Percentiles rank a stretch among this genome's conserved stretches.
Conservation (phyloP, 2,888 invertebrate species). For the Eudasyphora cyanicolor region DNA sequence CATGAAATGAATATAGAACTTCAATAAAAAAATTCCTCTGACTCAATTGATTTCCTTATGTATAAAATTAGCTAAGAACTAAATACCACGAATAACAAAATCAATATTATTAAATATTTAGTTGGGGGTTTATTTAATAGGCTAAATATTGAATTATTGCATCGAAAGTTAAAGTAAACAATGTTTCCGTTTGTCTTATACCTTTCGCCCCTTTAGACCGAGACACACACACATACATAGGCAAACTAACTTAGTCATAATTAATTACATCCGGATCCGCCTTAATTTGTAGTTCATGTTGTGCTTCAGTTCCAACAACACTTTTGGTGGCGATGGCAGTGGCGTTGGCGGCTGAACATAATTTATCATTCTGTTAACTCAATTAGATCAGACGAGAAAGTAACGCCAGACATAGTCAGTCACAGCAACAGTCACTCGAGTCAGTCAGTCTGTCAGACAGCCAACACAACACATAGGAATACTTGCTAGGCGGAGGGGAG, state of each 20-base stretch:
- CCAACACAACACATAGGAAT: not conserved
- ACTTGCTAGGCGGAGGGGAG: not conserved
- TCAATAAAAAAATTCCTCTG: too few relatives aligned
- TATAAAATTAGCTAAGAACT: too few relatives aligned
- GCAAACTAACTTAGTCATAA: not conserved
- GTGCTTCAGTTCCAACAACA: not conserved
- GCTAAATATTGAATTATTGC: not conserved
- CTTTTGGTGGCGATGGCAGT: not conserved
- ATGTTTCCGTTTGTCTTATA: not conserved
- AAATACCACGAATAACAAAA: not conserved
- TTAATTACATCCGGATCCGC: slow-evolving; percentile 29
- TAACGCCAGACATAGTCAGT: not conserved
- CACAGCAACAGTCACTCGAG: too few relatives aligned
- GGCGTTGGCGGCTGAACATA: not conserved
- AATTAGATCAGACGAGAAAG: slow-evolving; percentile 36
- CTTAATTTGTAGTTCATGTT: slow-evolving; percentile 19
- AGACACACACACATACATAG: too few relatives aligned
- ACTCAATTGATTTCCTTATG: not conserved
- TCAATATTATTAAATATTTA: not conserved
- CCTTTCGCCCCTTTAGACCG: not conserved
- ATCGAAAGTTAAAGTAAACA: not conserved
- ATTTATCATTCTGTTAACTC: slow-evolving; percentile 54
- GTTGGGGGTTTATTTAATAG: not conserved
- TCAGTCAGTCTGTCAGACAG: not conserved
- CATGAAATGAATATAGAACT: too few relatives aligned